phyloP scores from a whole-genome alignment of 2,888 invertebrate genomes.

The Mesoligia furuncula region DNA sequence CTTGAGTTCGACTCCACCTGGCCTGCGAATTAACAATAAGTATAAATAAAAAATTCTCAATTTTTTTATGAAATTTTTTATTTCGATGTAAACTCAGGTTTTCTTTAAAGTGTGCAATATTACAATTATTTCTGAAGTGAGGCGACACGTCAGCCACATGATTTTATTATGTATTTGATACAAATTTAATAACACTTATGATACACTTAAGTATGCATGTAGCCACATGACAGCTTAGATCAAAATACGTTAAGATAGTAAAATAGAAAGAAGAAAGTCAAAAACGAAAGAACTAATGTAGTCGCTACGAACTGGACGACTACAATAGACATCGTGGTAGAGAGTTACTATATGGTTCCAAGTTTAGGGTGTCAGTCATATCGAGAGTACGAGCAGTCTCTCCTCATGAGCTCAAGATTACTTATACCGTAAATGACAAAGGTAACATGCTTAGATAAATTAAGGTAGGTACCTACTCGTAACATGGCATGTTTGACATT shows the following conservation, averaged over 20 bases:
- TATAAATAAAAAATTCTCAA: background rate
- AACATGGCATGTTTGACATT: background rate
- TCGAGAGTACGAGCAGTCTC: background rate
- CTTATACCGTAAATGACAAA: background rate
- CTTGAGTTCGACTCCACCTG: background rate
- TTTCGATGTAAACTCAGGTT: background rate
- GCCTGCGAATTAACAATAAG: too few species aligned
- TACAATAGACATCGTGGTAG: background rate
- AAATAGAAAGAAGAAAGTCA: background rate
- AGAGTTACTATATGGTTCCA: background rate
- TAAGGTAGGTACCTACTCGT: background rate
- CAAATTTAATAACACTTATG: background rate
- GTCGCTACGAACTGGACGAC: background rate
- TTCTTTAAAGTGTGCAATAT: background rate
- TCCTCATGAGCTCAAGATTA: background rate
- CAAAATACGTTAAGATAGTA: background rate
- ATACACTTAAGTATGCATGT: background rate
- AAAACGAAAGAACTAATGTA: background rate
- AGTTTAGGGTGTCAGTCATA: background rate
- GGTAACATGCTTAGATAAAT: background rate
- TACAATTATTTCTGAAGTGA: constrained; percentile 4
- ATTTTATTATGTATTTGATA: background rate
- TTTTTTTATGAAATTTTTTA: constrained; percentile 5
- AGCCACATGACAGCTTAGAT: background rate
- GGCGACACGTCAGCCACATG: background rate